Evolutionary conservation across 2,113 vertebrate genomes (phyloP).

Genomic region (Acanthochromis polyacanthus): DNA sequence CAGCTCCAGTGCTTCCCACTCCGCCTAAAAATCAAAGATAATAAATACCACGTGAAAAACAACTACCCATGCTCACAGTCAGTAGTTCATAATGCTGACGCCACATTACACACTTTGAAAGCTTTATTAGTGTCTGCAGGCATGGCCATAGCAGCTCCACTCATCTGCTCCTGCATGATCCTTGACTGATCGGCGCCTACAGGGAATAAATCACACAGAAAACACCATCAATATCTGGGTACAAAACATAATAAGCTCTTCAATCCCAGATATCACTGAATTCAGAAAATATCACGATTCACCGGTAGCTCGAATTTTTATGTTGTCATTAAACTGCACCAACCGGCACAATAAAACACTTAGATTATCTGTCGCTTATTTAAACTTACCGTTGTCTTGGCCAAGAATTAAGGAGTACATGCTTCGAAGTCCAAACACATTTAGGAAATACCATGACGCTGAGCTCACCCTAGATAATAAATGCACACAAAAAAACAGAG

Average conservation of each 20-base stretch:
- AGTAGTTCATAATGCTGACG: background rate
- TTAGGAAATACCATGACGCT: slow-evolving; percentile 99
- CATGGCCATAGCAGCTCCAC: slow-evolving; percentile 98
- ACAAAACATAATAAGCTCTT: background rate
- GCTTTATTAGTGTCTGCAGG: slow-evolving; percentile 99
- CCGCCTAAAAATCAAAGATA: slow-evolving; percentile 85
- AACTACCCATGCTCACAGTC: background rate
- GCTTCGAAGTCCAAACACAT: slow-evolving; percentile 98
- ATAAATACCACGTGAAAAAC: slow-evolving; percentile 5
- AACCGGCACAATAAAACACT: background rate
- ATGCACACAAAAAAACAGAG: slow-evolving; percentile 26
- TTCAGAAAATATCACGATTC: too few relatives aligned
- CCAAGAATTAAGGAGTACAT: slow-evolving; percentile 98
- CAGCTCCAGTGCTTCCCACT: slow-evolving; percentile 97
- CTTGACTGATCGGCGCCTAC: slow-evolving; percentile 97
- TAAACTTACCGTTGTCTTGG: slow-evolving; percentile 94
- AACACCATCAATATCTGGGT: background rate
- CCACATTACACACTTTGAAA: slow-evolving; percentile 90
- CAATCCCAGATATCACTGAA: too few relatives aligned
- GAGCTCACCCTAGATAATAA: slow-evolving; percentile 92
- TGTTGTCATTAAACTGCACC: background rate
- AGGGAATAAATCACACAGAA: background rate
- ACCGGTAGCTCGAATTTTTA: too few relatives aligned
- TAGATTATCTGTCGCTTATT: background rate
- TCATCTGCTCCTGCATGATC: slow-evolving; percentile 99